Conservation (phyloP, 2,888 invertebrate species). For the Teleogryllus oceanicus region DNA sequence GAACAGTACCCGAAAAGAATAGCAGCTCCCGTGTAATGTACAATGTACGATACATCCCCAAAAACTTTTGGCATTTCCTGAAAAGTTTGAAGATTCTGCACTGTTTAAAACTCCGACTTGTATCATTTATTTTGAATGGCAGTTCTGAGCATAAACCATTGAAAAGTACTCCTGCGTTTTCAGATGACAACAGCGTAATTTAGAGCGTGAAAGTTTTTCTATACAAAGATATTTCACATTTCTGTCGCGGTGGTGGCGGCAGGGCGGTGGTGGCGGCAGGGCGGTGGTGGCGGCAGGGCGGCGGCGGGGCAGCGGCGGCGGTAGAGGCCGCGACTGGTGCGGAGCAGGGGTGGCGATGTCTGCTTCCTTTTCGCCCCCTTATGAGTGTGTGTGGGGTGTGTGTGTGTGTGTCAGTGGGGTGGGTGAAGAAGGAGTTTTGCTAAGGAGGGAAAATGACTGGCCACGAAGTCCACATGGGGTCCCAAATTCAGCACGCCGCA, state of each 20-base stretch:
- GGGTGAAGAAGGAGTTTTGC: too few relatives aligned
- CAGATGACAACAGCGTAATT: neutral
- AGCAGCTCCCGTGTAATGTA: neutral
- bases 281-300: neutral
- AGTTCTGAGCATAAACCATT: constrained; percentile 11
- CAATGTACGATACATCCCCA: neutral
- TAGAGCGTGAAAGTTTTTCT: constrained; percentile 11
- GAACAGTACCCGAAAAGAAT: neutral
- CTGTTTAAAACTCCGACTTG: constrained; percentile 1
- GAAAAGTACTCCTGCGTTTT: neutral
- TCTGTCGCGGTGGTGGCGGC: neutral
- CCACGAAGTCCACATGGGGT: too few relatives aligned
- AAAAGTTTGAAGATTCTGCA: constrained; percentile 3
- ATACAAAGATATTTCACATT: constrained; percentile 2
- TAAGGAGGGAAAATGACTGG: too few relatives aligned
- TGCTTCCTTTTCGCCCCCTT: too few relatives aligned
- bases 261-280: neutral
- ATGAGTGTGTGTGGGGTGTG: too few relatives aligned
- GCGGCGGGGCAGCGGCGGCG: neutral
- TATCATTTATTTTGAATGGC: constrained; percentile 10
- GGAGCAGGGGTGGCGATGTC: too few relatives aligned
- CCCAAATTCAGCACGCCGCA: too few relatives aligned
- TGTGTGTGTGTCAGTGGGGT: too few relatives aligned
- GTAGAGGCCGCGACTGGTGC: too few relatives aligned
- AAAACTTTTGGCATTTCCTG: neutral